phyloP scores from a whole-genome alignment of 2,113 vertebrate species.

The Anhinga rufa region DNA sequence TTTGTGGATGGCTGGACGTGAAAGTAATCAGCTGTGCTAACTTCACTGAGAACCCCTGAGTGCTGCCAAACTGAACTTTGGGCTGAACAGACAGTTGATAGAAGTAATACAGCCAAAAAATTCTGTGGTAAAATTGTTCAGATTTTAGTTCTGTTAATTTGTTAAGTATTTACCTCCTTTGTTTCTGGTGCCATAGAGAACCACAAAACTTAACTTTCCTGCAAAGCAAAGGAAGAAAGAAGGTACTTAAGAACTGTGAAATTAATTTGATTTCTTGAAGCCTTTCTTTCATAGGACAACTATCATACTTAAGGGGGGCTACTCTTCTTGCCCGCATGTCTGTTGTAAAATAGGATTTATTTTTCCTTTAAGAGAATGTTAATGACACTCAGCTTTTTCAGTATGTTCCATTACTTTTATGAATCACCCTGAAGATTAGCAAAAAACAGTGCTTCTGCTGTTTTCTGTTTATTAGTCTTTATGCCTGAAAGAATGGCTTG shows the following conservation, averaged over 20 bases:
- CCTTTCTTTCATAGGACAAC: neutral
- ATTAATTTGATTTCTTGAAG: neutral
- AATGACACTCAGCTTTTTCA: neutral
- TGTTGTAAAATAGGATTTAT: neutral
- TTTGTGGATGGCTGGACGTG: neutral
- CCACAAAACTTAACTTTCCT: neutral
- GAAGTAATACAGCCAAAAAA: neutral
- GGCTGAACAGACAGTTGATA: neutral
- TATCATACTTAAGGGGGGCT: neutral
- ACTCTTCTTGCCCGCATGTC: neutral
- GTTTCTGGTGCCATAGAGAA: neutral
- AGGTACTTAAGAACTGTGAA: neutral
- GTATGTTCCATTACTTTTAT: neutral
- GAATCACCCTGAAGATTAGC: neutral
- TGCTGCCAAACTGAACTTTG: conserved; percentile 22
- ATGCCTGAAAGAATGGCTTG: neutral
- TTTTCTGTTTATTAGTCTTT: neutral
- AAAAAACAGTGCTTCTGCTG: neutral
- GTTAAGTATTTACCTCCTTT: neutral
- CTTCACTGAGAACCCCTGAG: neutral
- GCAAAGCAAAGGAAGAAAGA: neutral
- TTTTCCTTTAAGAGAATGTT: neutral
- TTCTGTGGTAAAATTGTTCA: neutral
- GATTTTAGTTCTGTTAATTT: neutral
- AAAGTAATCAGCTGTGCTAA: conserved; percentile 23